A percentile compares a stretch with the other conserved stretches of the same genome.
Conservation (phyloP, 2,888 invertebrate species). For the Andrena praecox region DNA sequence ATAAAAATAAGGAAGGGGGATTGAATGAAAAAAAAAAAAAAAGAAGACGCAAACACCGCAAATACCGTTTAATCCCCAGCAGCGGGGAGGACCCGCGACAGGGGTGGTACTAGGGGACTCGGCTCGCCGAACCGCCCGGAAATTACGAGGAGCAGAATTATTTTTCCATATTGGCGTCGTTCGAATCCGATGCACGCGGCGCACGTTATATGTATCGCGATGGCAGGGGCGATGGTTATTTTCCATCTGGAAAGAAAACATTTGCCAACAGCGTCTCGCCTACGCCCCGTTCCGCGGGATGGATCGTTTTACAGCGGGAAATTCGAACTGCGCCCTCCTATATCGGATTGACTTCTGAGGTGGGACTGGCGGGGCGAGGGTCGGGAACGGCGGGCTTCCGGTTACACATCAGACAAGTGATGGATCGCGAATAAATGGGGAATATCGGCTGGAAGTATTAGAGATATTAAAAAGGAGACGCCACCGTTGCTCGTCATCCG, state of each 20-base stretch:
- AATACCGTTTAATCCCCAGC: background rate
- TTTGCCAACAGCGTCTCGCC: constrained; percentile 46
- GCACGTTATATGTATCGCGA: constrained; percentile 1
- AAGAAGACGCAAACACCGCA: background rate
- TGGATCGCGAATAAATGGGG: constrained; percentile 78
- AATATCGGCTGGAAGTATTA: constrained; percentile 79
- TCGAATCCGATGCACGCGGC: constrained; percentile 2
- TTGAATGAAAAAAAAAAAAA: background rate
- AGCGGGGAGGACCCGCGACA: background rate
- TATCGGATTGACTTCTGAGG: constrained; percentile 67
- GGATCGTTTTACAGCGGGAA: constrained; percentile 64
- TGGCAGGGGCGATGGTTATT: constrained; percentile 37
- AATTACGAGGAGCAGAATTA: constrained; percentile 55
- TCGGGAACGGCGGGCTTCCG: constrained; percentile 63
- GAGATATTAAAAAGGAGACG: constrained; percentile 78
- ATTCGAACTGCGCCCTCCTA: constrained; percentile 61
- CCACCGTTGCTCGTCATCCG: constrained; percentile 51
- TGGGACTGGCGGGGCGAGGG: constrained; percentile 8
- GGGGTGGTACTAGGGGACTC: background rate
- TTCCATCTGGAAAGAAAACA: constrained; percentile 65
- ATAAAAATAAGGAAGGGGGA: background rate
- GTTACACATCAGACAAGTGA: constrained; percentile 77
- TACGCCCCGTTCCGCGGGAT: constrained; percentile 39
- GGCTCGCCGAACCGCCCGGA: constrained; percentile 1
- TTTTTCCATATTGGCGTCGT: constrained; percentile 40